Conservation (phyloP, 2,888 invertebrate genomes). For the Pyrrhia umbra region DNA sequence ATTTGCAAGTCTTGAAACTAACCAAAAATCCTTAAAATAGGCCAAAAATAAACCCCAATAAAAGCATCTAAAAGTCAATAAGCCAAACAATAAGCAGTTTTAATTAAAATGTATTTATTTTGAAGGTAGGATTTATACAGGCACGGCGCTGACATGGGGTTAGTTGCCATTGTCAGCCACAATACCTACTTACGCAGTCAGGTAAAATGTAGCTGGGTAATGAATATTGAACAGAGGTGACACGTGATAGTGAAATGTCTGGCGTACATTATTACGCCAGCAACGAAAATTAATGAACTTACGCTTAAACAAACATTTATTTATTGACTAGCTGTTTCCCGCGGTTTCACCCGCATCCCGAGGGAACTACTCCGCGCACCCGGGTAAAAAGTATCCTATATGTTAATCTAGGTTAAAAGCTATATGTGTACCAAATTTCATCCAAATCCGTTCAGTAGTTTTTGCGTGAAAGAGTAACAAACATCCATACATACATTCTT, state of each 20-base stretch:
- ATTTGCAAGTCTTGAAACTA: too few relatives aligned
- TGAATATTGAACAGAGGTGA: constrained; percentile 44
- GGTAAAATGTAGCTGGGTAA: constrained; percentile 21
- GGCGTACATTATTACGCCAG: not conserved
- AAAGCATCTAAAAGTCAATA: not conserved
- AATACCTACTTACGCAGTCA: constrained; percentile 38
- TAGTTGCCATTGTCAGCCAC: constrained; percentile 35
- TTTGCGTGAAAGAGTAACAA: too few relatives aligned
- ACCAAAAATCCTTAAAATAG: not conserved
- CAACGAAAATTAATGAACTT: not conserved
- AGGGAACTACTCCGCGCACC: too few relatives aligned
- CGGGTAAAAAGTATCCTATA: too few relatives aligned
- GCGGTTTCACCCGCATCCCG: too few relatives aligned
- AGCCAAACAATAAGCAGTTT: constrained; percentile 9
- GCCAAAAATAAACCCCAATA: constrained; percentile 5
- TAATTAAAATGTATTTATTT: constrained; percentile 45
- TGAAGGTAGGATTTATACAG: constrained; percentile 44
- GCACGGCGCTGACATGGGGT: constrained; percentile 47
- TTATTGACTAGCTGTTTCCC: too few relatives aligned
- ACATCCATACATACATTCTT: too few relatives aligned
- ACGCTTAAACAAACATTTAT: not conserved
- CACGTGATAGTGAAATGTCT: constrained; percentile 17
- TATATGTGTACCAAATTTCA: too few relatives aligned
- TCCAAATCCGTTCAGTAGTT: too few relatives aligned
- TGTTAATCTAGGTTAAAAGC: too few relatives aligned